Evolutionary conservation across 1,140 invertebrate genomes (phyloP).

Genomic region (Drosophila quadrilineata): DNA sequence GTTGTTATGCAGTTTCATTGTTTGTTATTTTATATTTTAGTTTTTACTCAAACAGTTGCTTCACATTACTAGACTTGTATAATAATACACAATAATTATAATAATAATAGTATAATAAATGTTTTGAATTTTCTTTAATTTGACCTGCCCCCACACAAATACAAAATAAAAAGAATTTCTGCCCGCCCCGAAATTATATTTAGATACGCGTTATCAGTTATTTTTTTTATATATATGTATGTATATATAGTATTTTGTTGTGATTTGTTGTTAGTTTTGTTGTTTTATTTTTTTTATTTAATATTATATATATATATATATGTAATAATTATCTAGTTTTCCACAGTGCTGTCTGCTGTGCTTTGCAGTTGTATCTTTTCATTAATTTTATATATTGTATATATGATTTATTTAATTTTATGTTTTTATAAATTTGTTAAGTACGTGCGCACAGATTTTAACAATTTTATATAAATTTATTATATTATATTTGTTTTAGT

Average conservation of each 20-base stretch:
- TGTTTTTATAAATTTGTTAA: constrained; percentile 43
- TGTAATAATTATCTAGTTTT: constrained; percentile 72
- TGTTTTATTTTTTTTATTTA: constrained; percentile 7
- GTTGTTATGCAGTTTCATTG: constrained; percentile 11
- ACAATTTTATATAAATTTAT: constrained; percentile 63
- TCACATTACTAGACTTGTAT: constrained; percentile 33
- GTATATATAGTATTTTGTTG: constrained; percentile 23
- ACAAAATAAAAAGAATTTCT: too few species aligned
- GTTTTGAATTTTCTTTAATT: constrained; percentile 32
- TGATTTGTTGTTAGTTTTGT: not conserved
- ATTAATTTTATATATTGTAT: constrained; percentile 16
- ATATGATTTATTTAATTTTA: constrained; percentile 21
- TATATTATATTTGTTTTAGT: constrained; percentile 31
- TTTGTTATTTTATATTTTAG: not conserved
- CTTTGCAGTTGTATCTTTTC: constrained; percentile 11
- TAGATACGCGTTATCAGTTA: constrained; percentile 22
- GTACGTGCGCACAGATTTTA: constrained; percentile 75
- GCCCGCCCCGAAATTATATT: constrained; percentile 19
- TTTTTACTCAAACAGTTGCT: constrained; percentile 35
- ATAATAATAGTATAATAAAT: constrained; percentile 66
- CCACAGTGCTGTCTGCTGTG: constrained; percentile 61
- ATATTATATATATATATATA: constrained; percentile 39
- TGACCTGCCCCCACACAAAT: not conserved
- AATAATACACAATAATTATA: constrained; percentile 49
- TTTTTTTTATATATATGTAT: too few species aligned